phyloP scores from a whole-genome alignment of 1,140 invertebrate species.

The Apolygus lucorum region DNA sequence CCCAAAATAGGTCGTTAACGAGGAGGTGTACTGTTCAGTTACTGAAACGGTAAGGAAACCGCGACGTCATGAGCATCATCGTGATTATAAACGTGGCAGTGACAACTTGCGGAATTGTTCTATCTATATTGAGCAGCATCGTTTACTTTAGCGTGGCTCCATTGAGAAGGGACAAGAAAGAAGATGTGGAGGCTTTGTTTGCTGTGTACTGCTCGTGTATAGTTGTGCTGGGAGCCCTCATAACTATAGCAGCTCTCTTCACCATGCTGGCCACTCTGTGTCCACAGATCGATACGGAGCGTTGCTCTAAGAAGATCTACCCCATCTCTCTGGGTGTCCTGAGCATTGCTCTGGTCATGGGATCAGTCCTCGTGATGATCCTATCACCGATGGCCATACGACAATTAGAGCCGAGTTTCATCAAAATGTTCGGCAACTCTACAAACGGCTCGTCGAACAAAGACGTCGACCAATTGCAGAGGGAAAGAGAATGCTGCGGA shows the following conservation, averaged over 20 bases:
- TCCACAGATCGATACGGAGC: background rate
- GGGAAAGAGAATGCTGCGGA: background rate
- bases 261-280: background rate
- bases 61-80: background rate
- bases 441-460: background rate
- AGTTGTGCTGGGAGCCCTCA: background rate
- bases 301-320: background rate
- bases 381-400: background rate
- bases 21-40: no score
- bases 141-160: conserved; percentile 3
- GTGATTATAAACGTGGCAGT: conserved; percentile 1
- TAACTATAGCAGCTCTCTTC: background rate
- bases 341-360: background rate
- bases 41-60: no score
- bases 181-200: background rate
- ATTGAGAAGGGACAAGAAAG: conserved; percentile 2
- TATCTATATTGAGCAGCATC: background rate
- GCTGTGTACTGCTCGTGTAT: background rate
- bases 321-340: background rate
- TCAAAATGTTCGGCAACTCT: background rate
- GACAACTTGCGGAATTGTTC: background rate
- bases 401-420: background rate
- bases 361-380: background rate
- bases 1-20: no score
- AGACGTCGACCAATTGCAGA: conserved; percentile 4